Evolutionary conservation across 2,797 vertebrate genomes (phyloP).

Genomic region (Pseudomugil tenellus): DNA sequence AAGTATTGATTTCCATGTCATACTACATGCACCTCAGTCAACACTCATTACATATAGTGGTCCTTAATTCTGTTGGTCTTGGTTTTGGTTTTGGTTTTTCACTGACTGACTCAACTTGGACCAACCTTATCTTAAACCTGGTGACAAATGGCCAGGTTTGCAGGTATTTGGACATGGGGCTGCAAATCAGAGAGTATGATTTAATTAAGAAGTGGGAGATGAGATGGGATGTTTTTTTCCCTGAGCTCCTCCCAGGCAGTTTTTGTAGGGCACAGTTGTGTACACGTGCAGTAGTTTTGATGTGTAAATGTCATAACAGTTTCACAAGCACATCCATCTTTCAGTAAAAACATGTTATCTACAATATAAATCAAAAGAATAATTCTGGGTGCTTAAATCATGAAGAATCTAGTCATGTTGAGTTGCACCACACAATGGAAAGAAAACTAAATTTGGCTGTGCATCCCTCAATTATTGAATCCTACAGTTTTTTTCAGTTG

Average conservation of each 20-base stretch:
- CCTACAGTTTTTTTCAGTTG: slow-evolving; percentile 32
- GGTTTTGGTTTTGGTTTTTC: too few species aligned
- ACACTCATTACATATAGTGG: slow-evolving; percentile 17
- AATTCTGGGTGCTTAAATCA: not conserved
- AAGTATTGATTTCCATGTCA: slow-evolving; percentile 25
- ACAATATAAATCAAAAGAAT: not conserved
- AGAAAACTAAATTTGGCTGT: slow-evolving; percentile 12
- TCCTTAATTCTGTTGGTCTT: not conserved
- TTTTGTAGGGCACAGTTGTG: not conserved
- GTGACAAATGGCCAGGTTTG: not conserved
- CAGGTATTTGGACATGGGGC: not conserved
- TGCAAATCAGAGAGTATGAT: too few species aligned
- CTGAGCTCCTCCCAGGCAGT: not conserved
- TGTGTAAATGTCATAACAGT: not conserved
- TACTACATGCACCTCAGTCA: slow-evolving; percentile 32
- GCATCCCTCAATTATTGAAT: slow-evolving; percentile 48
- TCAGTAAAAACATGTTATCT: not conserved
- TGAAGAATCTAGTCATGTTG: not conserved
- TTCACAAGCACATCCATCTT: not conserved
- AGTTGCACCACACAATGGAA: not conserved
- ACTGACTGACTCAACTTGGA: not conserved
- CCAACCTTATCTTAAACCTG: not conserved
- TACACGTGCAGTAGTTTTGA: too few species aligned
- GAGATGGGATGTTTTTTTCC: not conserved
- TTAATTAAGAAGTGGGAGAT: not conserved